Percentiles rank a stretch among this genome's conserved stretches.
phyloP scores from a whole-genome alignment of 2,888 invertebrate genomes.

The Vesta saturnalis region DNA sequence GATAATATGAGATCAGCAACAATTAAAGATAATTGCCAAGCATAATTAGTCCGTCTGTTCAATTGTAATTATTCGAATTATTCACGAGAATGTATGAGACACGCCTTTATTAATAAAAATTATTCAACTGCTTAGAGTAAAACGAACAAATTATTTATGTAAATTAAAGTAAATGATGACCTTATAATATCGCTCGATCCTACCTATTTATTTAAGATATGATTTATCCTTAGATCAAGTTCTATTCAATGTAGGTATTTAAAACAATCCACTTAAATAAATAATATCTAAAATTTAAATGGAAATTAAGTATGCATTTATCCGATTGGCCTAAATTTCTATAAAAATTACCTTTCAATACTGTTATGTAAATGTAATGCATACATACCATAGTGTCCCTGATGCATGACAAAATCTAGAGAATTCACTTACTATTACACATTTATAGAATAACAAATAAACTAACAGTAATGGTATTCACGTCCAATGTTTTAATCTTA shows the following conservation, averaged over 20 bases:
- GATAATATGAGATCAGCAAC: not conserved
- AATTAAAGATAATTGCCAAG: not conserved
- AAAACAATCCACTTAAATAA: too few relatives aligned
- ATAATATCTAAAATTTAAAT: too few relatives aligned
- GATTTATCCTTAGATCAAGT: too few relatives aligned
- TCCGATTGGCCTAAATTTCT: not conserved
- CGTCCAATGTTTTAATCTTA: not conserved
- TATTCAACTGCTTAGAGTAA: too few relatives aligned
- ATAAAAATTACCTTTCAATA: not conserved
- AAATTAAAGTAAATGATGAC: too few relatives aligned
- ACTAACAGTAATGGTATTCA: slow-evolving; percentile 16
- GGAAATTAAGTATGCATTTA: not conserved
- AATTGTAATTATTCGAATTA: not conserved
- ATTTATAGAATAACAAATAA: slow-evolving; percentile 21
- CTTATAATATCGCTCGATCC: too few relatives aligned
- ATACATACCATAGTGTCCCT: slow-evolving; percentile 21
- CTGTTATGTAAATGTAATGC: not conserved
- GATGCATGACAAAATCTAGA: slow-evolving; percentile 22
- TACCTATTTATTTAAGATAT: too few relatives aligned
- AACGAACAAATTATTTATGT: too few relatives aligned
- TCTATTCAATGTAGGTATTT: too few relatives aligned
- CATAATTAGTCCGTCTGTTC: not conserved
- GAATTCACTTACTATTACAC: slow-evolving; percentile 24
- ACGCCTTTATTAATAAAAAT: not conserved
- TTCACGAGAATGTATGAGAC: not conserved